A percentile compares a stretch with the other conserved stretches of the same genome.
These are phyloP conservation scores for Aphelenchoides bicaudatus DNA, from an alignment of 2,888 invertebrate species.

Conservation along the genomic window DNA sequence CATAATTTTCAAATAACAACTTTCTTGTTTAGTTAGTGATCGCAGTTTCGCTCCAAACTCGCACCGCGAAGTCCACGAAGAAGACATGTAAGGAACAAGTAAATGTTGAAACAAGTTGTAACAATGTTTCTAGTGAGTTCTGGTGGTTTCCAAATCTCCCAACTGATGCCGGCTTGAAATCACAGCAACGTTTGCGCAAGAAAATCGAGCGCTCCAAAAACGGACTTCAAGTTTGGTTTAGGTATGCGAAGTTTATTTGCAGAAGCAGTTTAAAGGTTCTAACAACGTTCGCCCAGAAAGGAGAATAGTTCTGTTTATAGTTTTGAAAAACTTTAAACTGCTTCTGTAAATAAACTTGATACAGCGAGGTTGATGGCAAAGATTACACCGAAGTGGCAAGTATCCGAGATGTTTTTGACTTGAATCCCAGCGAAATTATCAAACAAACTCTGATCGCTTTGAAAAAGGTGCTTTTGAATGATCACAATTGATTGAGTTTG, in stretches of 20 bases:
- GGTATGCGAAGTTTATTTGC: too few relatives aligned
- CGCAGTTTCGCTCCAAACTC: slow-evolving; percentile 13
- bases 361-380: slow-evolving; percentile 19
- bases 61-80: slow-evolving; percentile 29
- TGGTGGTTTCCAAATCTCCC: slow-evolving; percentile 26
- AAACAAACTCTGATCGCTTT: slow-evolving; percentile 18
- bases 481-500: neutral
- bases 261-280: too few relatives aligned
- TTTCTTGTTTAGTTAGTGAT: slow-evolving; percentile 13
- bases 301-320: too few relatives aligned
- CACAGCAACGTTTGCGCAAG: slow-evolving; percentile 29
- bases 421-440: slow-evolving; percentile 27
- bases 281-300: too few relatives aligned
- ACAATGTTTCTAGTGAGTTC: too few relatives aligned
- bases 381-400: slow-evolving; percentile 21
- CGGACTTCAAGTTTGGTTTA: slow-evolving; percentile 29
- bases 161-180: slow-evolving; percentile 27
- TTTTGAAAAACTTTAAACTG: too few relatives aligned
- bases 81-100: too few relatives aligned
- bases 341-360: too few relatives aligned
- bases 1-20: slow-evolving; percentile 2
- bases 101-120: too few relatives aligned
- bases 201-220: slow-evolving; percentile 34
- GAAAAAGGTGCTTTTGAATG: slow-evolving; percentile 3
- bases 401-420: slow-evolving; percentile 29